These are phyloP conservation scores for Eupithecia dodoneata DNA, from an alignment of 2,888 invertebrate species.

Conservation along the genomic window DNA sequence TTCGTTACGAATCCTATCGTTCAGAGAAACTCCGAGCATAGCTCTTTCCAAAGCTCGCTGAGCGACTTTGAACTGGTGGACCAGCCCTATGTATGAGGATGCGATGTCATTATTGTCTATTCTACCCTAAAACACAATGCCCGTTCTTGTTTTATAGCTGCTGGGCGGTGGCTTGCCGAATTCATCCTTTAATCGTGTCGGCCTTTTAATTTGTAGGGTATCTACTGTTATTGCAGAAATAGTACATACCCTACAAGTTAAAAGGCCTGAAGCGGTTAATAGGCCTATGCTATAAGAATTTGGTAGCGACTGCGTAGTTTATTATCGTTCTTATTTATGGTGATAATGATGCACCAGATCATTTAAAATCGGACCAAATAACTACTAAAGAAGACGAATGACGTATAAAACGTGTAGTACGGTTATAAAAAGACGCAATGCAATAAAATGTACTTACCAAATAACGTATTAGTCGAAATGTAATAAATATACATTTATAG, in stretches of 20 bases:
- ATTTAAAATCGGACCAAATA: constrained; percentile 59
- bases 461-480: constrained; percentile 73
- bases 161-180: background rate
- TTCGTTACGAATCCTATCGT: no score
- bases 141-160: background rate
- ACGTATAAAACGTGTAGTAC: constrained; percentile 41
- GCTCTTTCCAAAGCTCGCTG: no score
- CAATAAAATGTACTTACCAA: constrained; percentile 72
- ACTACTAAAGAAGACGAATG: constrained; percentile 63
- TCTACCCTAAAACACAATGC: no score
- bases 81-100: no score
- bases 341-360: constrained; percentile 16
- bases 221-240: background rate
- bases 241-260: background rate
- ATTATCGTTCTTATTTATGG: constrained; percentile 8
- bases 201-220: no score
- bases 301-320: background rate
- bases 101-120: no score
- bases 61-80: no score
- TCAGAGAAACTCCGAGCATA: no score
- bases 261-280: background rate
- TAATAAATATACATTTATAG: constrained; percentile 79
- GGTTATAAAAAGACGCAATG: constrained; percentile 69
- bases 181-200: background rate
- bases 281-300: background rate